These are phyloP conservation scores for Cotesia chilonis DNA, from an alignment of 1,140 invertebrate species.

Conservation along the genomic window DNA sequence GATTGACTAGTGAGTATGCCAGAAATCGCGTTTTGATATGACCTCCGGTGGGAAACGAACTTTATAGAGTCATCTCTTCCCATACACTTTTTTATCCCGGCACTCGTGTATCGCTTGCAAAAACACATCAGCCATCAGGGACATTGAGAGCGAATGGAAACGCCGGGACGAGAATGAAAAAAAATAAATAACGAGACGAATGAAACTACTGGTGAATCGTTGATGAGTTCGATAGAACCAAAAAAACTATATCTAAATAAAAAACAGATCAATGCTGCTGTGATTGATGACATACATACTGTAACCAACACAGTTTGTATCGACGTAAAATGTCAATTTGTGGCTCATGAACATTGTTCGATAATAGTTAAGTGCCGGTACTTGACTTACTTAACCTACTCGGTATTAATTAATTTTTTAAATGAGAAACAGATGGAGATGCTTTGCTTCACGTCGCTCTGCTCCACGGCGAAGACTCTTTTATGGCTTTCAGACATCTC, in stretches of 20 bases:
- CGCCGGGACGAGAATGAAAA: background rate
- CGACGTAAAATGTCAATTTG: slow-evolving; percentile 15
- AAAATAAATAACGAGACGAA: slow-evolving; percentile 5
- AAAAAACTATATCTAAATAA: background rate
- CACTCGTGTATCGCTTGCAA: slow-evolving; percentile 19
- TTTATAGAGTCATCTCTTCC: slow-evolving; percentile 24
- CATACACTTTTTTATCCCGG: slow-evolving; percentile 15
- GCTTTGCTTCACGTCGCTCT: too few species aligned
- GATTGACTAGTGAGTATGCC: background rate
- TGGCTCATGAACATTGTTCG: slow-evolving; percentile 14
- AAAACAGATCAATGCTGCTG: background rate
- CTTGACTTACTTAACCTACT: slow-evolving; percentile 45
- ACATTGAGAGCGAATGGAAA: slow-evolving; percentile 16
- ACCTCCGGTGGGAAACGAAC: slow-evolving; percentile 10
- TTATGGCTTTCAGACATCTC: background rate
- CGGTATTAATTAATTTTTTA: background rate
- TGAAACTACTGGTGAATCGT: slow-evolving; percentile 25
- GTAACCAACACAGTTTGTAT: background rate
- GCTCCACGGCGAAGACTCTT: too few species aligned
- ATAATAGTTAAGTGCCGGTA: slow-evolving; percentile 46
- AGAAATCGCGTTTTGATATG: slow-evolving; percentile 35
- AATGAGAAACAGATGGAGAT: background rate
- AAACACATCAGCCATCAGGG: slow-evolving; percentile 13
- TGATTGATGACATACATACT: slow-evolving; percentile 1
- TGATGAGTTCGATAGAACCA: slow-evolving; percentile 25